These are phyloP conservation scores for Dromococcyx pavoninus DNA, from an alignment of 2,797 vertebrate genomes.

Conservation along the genomic window DNA sequence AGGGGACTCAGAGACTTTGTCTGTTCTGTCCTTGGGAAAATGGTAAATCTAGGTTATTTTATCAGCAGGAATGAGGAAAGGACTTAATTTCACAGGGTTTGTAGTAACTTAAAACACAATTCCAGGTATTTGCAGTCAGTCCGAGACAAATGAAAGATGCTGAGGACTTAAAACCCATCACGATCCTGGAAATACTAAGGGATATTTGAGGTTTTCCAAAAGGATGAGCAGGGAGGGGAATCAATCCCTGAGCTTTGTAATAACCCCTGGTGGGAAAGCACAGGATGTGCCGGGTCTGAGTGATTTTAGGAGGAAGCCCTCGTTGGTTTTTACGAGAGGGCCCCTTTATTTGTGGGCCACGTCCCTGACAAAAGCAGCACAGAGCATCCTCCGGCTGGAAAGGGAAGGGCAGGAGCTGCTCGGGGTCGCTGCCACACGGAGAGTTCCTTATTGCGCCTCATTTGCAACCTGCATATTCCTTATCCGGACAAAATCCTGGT, in stretches of 20 bases:
- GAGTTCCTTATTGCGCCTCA: rapidly evolving
- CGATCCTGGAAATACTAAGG: background rate
- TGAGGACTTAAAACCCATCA: background rate
- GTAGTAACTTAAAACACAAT: background rate
- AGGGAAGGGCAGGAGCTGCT: background rate
- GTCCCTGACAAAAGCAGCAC: background rate
- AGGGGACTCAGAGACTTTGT: background rate
- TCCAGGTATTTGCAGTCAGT: background rate
- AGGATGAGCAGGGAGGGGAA: background rate
- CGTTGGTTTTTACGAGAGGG: background rate
- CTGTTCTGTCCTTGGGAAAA: background rate
- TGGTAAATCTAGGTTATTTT: background rate
- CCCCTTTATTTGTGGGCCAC: background rate
- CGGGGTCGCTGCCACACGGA: background rate
- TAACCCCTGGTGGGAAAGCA: background rate
- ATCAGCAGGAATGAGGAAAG: background rate
- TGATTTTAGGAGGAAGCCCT: rapidly evolving
- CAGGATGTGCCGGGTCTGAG: background rate
- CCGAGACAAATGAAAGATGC: background rate
- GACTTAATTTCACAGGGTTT: background rate
- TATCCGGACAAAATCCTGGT: background rate
- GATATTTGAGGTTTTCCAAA: background rate
- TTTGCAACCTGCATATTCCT: rapidly evolving
- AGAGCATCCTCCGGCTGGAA: background rate
- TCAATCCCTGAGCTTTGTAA: background rate